These are phyloP conservation scores for Aphelinus atriplicis DNA, from an alignment of 1,140 invertebrate genomes.

Conservation along the genomic window DNA sequence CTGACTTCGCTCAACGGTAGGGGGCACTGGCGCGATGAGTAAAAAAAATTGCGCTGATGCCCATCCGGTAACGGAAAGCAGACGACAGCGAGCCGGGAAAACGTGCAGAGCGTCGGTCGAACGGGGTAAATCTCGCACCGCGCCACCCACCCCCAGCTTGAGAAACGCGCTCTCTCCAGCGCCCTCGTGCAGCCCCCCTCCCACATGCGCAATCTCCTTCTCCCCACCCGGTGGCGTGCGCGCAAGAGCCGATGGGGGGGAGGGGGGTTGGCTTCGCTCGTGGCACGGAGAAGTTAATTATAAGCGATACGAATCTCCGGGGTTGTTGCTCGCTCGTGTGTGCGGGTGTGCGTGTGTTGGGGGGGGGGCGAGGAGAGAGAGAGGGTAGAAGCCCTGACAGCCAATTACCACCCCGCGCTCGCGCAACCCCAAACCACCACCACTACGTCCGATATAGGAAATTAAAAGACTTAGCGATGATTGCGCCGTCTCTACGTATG, in stretches of 20 bases:
- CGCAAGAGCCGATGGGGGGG: no score
- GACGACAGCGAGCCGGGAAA: no score
- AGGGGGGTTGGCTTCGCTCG: slow-evolving; percentile 55
- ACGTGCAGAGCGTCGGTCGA: no score
- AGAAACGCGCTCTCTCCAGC: no score
- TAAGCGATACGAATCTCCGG: slow-evolving; percentile 68
- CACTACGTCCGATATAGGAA: slow-evolving; percentile 60
- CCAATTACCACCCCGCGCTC: slow-evolving; percentile 65
- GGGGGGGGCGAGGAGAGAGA: slow-evolving; percentile 56
- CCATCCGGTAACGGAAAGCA: no score
- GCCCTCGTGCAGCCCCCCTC: background rate
- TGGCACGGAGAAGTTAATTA: slow-evolving; percentile 69
- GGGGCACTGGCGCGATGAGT: no score
- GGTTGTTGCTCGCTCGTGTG: slow-evolving; percentile 57
- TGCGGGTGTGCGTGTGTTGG: slow-evolving; percentile 13
- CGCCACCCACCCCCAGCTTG: no score
- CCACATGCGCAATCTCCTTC: background rate
- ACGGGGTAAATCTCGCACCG: no score
- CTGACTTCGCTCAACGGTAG: no score
- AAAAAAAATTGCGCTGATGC: no score
- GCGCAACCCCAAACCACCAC: background rate
- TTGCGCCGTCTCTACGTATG: slow-evolving; percentile 46
- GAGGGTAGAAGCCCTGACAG: slow-evolving; percentile 66
- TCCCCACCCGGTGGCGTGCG: background rate
- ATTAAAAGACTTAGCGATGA: slow-evolving; percentile 65